phyloP scores from a whole-genome alignment of 2,113 vertebrate species.

The Muntiacus muntjak region DNA sequence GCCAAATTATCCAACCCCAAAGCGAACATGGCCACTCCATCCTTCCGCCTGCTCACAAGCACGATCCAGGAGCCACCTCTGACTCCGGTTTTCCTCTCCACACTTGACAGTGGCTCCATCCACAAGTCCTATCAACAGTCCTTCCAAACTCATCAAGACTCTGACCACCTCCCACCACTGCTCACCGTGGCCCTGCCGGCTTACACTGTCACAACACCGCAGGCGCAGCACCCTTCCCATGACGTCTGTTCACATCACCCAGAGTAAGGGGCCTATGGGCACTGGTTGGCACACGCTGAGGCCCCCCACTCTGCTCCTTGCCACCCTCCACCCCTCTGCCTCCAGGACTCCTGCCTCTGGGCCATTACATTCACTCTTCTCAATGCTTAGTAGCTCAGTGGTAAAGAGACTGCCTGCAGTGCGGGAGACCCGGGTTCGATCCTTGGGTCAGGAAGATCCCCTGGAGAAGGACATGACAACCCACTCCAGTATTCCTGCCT shows the following conservation, averaged over 20 bases:
- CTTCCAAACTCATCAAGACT: background rate
- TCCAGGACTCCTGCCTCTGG: background rate
- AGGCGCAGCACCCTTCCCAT: background rate
- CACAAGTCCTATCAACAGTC: background rate
- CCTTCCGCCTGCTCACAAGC: background rate
- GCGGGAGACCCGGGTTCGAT: background rate
- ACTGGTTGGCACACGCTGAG: background rate
- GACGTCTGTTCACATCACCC: background rate
- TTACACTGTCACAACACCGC: background rate
- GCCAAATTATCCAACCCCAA: background rate
- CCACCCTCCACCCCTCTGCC: background rate
- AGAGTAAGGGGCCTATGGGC: background rate
- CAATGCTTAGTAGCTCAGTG: background rate
- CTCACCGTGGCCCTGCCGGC: rapidly evolving
- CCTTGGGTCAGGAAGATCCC: background rate
- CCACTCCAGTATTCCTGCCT: background rate
- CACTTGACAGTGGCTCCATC: too few species aligned
- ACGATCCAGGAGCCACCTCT: background rate
- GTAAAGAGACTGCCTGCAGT: background rate
- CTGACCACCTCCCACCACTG: background rate
- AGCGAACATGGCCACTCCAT: background rate
- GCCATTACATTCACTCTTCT: background rate
- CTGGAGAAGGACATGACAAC: background rate
- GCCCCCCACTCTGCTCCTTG: background rate
- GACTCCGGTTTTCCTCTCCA: background rate